Percentiles rank a stretch among this genome's conserved stretches.
These are phyloP conservation scores for Scleropages formosus DNA, from an alignment of 2,797 vertebrate genomes.

Conservation along the genomic window DNA sequence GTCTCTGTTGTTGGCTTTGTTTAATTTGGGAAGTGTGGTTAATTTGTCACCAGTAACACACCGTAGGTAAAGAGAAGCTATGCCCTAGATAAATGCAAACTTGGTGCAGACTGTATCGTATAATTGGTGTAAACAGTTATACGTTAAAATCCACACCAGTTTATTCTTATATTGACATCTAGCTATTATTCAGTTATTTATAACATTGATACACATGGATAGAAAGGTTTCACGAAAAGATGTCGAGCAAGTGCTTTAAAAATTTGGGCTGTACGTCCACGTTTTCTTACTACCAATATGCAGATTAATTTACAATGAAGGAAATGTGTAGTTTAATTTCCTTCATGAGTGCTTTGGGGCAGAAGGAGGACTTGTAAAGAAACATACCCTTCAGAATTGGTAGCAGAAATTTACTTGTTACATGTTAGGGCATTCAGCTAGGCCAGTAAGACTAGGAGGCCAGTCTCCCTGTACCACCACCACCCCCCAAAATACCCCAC, in stretches of 20 bases:
- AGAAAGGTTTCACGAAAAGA: background rate
- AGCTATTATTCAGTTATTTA: no score
- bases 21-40: no score
- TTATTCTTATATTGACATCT: no score
- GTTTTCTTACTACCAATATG: background rate
- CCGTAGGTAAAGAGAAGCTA: no score
- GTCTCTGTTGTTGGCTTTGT: no score
- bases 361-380: slow-evolving; percentile 35
- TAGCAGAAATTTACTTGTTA: slow-evolving; percentile 39
- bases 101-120: no score
- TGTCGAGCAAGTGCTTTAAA: background rate
- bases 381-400: slow-evolving; percentile 1
- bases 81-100: no score
- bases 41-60: no score
- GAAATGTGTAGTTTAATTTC: background rate
- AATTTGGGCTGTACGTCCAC: background rate
- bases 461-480: slow-evolving; percentile 19
- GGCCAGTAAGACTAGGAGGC: slow-evolving; percentile 6
- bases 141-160: no score
- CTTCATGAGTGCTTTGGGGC: slow-evolving; percentile 9
- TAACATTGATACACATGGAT: background rate
- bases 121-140: no score
- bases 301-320: slow-evolving; percentile 23
- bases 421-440: slow-evolving; percentile 48
- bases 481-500: background rate